Evolutionary conservation across 2,113 vertebrate genomes (phyloP).

Genomic region (Osmerus eperlanus): DNA sequence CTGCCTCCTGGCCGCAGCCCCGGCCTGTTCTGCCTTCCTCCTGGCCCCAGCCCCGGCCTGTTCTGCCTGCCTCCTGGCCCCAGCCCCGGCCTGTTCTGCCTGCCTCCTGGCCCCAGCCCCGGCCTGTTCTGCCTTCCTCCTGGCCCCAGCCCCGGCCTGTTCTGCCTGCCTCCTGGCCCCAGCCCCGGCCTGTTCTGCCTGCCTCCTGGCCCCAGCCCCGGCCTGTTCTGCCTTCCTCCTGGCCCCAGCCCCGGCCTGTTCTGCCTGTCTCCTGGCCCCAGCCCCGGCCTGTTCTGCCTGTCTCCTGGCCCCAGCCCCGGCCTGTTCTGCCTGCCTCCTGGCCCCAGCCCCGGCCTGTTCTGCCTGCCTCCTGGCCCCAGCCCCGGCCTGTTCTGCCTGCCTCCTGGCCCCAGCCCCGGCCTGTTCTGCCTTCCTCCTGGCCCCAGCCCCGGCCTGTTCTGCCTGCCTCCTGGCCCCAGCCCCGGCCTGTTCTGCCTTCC

Average conservation of each 20-base stretch:
- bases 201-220: not conserved
- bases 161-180: too few species aligned
- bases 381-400: too few species aligned
- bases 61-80: constrained; percentile 25
- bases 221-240: constrained; percentile 17
- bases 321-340: constrained; percentile 33
- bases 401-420: too few species aligned
- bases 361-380: not conserved
- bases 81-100: constrained; percentile 21
- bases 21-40: constrained; percentile 30
- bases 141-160: too few species aligned
- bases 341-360: constrained; percentile 13
- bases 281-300: constrained; percentile 25
- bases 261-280: constrained; percentile 21
- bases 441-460: constrained; percentile 9
- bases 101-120: constrained; percentile 15
- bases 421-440: not conserved
- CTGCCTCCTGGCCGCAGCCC: not conserved
- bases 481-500: constrained; percentile 30
- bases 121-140: constrained; percentile 30
- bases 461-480: not conserved
- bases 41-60: constrained; percentile 12
- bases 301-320: constrained; percentile 12
- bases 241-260: constrained; percentile 10
- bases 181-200: too few species aligned